Percentiles rank a stretch among this genome's conserved stretches.
phyloP scores from a whole-genome alignment of 2,113 vertebrate species.

The Clupea harengus region DNA sequence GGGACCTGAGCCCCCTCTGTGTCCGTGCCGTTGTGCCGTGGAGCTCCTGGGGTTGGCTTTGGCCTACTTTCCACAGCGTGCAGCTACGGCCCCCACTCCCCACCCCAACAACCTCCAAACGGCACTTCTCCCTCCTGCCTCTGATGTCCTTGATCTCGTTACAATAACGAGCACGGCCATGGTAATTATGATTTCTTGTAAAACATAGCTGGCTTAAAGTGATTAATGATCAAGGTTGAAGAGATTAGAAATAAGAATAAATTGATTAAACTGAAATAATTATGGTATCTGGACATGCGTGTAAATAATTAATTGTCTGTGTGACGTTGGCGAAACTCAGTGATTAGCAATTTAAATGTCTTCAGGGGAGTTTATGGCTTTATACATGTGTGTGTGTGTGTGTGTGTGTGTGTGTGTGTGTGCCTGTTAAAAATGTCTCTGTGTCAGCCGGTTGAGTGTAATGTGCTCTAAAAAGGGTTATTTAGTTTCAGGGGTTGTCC shows the following conservation, averaged over 20 bases:
- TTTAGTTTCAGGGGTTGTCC: constrained; percentile 59
- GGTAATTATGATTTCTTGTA: constrained; percentile 64
- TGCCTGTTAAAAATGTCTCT: constrained; percentile 43
- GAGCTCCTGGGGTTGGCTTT: not conserved
- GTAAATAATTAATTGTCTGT: constrained; percentile 73
- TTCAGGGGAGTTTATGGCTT: constrained; percentile 58
- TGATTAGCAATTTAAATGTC: constrained; percentile 75
- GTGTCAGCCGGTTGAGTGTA: constrained; percentile 56
- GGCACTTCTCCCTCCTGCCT: constrained; percentile 26
- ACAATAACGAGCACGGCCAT: constrained; percentile 55
- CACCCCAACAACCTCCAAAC: constrained; percentile 19
- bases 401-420: constrained; percentile 47
- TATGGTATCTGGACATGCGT: constrained; percentile 62
- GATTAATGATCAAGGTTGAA: constrained; percentile 57
- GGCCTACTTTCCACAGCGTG: not conserved
- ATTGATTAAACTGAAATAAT: constrained; percentile 63
- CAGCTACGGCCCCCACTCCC: not conserved
- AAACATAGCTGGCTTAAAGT: constrained; percentile 64
- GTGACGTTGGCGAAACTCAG: constrained; percentile 65
- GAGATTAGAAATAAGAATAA: constrained; percentile 62
- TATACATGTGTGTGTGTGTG: constrained; percentile 52
- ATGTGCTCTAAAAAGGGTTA: constrained; percentile 60
- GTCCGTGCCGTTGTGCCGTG: not conserved
- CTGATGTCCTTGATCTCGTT: constrained; percentile 65
- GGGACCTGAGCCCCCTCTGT: not conserved